These are phyloP conservation scores for Eutolmus rufibarbis DNA, from an alignment of 2,888 invertebrate species.

Conservation along the genomic window DNA sequence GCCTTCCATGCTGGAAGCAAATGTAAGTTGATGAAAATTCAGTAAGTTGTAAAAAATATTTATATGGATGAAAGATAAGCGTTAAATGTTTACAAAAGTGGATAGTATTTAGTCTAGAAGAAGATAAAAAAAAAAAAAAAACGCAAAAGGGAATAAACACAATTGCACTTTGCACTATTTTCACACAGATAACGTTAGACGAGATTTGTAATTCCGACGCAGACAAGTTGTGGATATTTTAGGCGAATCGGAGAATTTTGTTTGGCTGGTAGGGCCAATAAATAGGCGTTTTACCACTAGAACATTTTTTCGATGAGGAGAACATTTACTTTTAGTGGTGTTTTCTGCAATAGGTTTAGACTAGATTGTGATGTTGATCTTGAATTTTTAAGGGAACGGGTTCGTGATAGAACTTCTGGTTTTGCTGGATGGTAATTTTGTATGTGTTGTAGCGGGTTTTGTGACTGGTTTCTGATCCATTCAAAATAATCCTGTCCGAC, in stretches of 20 bases:
- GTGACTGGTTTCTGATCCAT: neutral
- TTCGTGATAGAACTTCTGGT: neutral
- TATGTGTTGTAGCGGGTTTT: neutral
- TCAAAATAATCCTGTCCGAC: neutral
- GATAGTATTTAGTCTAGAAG: neutral
- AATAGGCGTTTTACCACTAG: neutral
- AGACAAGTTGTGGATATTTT: constrained; percentile 5
- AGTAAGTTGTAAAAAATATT: constrained; percentile 45
- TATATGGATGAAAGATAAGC: constrained; percentile 34
- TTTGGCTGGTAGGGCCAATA: neutral
- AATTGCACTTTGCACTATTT: constrained; percentile 42
- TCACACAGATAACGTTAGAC: constrained; percentile 27
- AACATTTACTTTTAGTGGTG: neutral
- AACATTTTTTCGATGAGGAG: neutral
- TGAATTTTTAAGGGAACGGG: neutral
- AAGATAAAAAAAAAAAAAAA: neutral
- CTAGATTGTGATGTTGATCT: constrained; percentile 21
- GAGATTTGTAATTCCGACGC: neutral
- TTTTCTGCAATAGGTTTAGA: constrained; percentile 1
- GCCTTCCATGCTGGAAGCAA: neutral
- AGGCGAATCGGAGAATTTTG: neutral
- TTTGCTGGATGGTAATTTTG: neutral
- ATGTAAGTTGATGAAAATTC: constrained; percentile 14
- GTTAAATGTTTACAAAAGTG: constrained; percentile 31
- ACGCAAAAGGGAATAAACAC: neutral